phyloP scores from a whole-genome alignment of 2,888 invertebrate species.

The Apotomis betuletana region DNA sequence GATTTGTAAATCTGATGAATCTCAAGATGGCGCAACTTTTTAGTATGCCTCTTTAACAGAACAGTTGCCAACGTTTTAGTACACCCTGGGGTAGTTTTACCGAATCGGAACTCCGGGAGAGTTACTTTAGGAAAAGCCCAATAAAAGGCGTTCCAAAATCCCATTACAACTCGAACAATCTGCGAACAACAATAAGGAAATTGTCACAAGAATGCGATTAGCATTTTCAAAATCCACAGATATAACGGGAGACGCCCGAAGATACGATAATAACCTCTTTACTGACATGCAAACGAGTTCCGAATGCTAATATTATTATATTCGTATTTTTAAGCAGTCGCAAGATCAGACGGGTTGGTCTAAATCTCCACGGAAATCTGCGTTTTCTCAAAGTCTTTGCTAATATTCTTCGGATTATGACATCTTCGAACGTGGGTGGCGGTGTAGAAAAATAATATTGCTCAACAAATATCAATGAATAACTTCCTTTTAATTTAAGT shows the following conservation, averaged over 20 bases:
- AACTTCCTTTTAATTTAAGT: background rate
- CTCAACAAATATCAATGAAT: slow-evolving; percentile 7
- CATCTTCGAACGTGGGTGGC: background rate
- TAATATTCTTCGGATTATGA: slow-evolving; percentile 20
- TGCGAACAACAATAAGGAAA: slow-evolving; percentile 32
- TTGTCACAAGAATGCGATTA: slow-evolving; percentile 24
- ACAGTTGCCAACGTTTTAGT: slow-evolving; percentile 26
- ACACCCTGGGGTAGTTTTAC: slow-evolving; percentile 23
- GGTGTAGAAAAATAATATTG: background rate
- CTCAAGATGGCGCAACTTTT: slow-evolving; percentile 11
- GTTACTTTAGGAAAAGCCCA: slow-evolving; percentile 27
- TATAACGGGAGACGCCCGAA: background rate
- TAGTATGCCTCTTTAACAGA: slow-evolving; percentile 11
- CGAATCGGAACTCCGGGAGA: slow-evolving; percentile 20
- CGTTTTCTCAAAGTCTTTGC: slow-evolving; percentile 2
- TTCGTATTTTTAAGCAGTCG: slow-evolving; percentile 1
- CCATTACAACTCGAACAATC: slow-evolving; percentile 11
- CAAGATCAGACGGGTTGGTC: slow-evolving; percentile 15
- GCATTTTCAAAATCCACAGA: slow-evolving; percentile 12
- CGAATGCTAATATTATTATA: slow-evolving; percentile 13
- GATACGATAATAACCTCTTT: slow-evolving; percentile 8
- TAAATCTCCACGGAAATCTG: slow-evolving; percentile 12
- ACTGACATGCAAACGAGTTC: slow-evolving; percentile 7
- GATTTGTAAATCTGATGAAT: slow-evolving; percentile 12
- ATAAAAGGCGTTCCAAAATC: slow-evolving; percentile 29